Evolutionary conservation across 2,113 vertebrate species (phyloP).

Genomic region (Centrocercus urophasianus): DNA sequence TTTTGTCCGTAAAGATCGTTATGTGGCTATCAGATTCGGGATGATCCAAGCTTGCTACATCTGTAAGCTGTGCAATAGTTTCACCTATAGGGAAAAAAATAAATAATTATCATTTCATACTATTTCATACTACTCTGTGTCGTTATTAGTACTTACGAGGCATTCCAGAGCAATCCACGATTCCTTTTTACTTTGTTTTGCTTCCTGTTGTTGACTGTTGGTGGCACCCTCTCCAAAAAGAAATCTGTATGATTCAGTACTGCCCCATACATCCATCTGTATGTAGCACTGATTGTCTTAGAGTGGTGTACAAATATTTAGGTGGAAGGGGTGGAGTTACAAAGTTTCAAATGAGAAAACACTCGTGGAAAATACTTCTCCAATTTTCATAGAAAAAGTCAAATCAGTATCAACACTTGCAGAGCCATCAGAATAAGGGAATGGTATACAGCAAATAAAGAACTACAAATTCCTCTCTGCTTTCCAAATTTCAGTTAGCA

Average conservation of each 20-base stretch:
- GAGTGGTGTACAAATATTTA: not conserved
- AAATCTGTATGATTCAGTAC: not conserved
- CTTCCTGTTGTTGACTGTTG: constrained; percentile 22
- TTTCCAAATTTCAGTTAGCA: not conserved
- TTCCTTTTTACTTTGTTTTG: not conserved
- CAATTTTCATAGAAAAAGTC: not conserved
- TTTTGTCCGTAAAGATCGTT: constrained; percentile 92
- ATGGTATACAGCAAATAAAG: not conserved
- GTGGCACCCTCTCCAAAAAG: constrained; percentile 45
- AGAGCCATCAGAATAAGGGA: not conserved
- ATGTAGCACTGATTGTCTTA: not conserved
- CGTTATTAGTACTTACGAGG: not conserved
- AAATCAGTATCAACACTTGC: not conserved
- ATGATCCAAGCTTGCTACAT: constrained; percentile 78
- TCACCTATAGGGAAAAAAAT: constrained; percentile 80
- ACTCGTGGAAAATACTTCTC: not conserved
- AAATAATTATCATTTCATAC: not conserved
- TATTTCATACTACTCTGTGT: not conserved
- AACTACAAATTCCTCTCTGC: not conserved
- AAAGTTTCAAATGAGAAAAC: not conserved
- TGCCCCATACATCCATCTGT: not conserved
- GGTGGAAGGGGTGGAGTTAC: not conserved
- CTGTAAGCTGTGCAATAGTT: constrained; percentile 93
- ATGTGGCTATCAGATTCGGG: constrained; percentile 82
- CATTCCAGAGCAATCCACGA: not conserved